These are phyloP conservation scores for Rhagoletis pomonella DNA, from an alignment of 1,140 invertebrate species.

Conservation along the genomic window DNA sequence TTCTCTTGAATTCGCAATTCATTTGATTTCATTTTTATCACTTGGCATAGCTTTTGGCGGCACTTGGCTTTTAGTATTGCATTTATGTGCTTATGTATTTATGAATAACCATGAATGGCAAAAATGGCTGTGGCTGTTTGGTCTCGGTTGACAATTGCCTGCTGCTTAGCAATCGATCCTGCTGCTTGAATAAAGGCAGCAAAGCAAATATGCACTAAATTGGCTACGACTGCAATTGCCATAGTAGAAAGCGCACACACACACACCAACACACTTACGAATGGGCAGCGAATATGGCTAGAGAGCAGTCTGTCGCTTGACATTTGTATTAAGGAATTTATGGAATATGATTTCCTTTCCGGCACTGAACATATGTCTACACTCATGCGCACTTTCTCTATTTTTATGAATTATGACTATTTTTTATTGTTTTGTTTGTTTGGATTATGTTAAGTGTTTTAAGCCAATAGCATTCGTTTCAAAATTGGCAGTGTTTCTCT, in stretches of 20 bases:
- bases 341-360: conserved; percentile 3
- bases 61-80: conserved; percentile 45
- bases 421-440: background rate
- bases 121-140: conserved; percentile 4
- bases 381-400: background rate
- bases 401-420: background rate
- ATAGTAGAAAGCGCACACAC: background rate
- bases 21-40: conserved; percentile 47
- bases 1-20: conserved; percentile 32
- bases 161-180: conserved; percentile 32
- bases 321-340: background rate
- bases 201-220: background rate
- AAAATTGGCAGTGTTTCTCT: background rate
- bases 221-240: conserved; percentile 29
- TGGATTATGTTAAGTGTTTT: background rate
- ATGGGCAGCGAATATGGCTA: background rate
- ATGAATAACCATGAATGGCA: conserved; percentile 25
- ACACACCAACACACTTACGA: background rate
- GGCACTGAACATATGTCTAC: background rate
- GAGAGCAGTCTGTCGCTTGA: background rate
- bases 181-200: background rate
- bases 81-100: conserved; percentile 9
- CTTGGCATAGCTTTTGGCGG: conserved; percentile 23
- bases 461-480: background rate
- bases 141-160: conserved; percentile 42